These are phyloP conservation scores for Peromyscus aztecus DNA, from an alignment of 2,797 vertebrate genomes.

Conservation along the genomic window DNA sequence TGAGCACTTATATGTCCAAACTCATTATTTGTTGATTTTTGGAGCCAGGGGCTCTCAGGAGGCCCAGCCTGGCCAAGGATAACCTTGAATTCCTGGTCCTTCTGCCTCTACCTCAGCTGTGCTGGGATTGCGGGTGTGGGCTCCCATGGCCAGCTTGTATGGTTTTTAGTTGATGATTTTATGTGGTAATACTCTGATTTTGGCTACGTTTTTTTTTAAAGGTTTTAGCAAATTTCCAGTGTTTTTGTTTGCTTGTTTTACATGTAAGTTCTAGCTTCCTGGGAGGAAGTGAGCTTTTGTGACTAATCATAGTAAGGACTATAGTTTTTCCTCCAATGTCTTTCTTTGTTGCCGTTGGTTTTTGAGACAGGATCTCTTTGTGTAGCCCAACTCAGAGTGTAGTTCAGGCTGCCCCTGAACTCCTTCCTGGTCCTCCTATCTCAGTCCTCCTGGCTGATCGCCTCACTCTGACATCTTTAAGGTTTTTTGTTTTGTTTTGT, in stretches of 20 bases:
- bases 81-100: not conserved
- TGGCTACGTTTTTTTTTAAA: slow-evolving; percentile 19
- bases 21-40: not conserved
- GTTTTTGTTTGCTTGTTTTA: slow-evolving; percentile 14
- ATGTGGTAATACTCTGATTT: slow-evolving; percentile 54
- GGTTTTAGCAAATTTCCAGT: not conserved
- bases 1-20: not conserved
- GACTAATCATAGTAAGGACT: not conserved
- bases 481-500: not conserved
- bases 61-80: not conserved
- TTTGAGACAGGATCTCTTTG: not conserved
- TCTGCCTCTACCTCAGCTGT: not conserved
- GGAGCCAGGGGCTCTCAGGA: not conserved
- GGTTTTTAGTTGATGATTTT: slow-evolving; percentile 63
- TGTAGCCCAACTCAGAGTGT: not conserved
- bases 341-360: not conserved
- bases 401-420: not conserved
- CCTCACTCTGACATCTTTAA: not conserved
- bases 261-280: slow-evolving; percentile 50
- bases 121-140: not conserved
- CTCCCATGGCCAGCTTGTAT: not conserved
- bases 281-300: slow-evolving; percentile 46
- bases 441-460: not conserved
- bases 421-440: not conserved
- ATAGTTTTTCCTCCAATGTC: not conserved